Conservation (phyloP, 1,140 invertebrate species). For the Drosophila albomicans region DNA sequence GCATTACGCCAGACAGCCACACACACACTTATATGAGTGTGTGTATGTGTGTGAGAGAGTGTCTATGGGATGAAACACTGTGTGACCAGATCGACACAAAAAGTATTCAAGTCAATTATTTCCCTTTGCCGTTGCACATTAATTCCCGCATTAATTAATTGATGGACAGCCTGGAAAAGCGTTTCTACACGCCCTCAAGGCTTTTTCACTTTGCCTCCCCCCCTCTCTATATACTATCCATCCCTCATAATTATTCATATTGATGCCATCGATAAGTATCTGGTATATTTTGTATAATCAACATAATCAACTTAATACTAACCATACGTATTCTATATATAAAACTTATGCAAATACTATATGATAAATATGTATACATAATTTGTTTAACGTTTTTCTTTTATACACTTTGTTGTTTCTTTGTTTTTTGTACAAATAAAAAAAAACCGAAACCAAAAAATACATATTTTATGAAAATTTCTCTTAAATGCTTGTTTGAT, state of each 20-base stretch:
- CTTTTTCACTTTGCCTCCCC: neutral
- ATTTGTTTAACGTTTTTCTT: constrained; percentile 55
- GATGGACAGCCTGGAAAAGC: constrained; percentile 10
- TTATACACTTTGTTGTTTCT: constrained; percentile 54
- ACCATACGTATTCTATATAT: constrained; percentile 15
- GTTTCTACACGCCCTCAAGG: neutral
- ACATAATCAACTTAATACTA: constrained; percentile 1
- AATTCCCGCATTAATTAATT: constrained; percentile 3
- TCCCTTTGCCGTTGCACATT: neutral
- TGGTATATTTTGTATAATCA: constrained; percentile 15
- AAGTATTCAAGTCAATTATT: constrained; percentile 43
- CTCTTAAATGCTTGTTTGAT: constrained; percentile 85
- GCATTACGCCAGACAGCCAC: constrained; percentile 53
- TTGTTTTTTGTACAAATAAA: constrained; percentile 54
- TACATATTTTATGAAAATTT: constrained; percentile 77
- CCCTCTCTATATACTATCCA: neutral
- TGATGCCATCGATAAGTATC: constrained; percentile 6
- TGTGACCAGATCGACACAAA: constrained; percentile 17
- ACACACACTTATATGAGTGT: constrained; percentile 7
- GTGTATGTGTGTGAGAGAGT: constrained; percentile 13
- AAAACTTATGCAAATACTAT: constrained; percentile 11
- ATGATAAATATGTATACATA: constrained; percentile 48
- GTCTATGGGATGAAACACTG: neutral
- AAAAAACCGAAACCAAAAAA: constrained; percentile 27
- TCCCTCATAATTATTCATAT: constrained; percentile 8